Base-by-base conservation (phyloP, 2,113 vertebrate species). In the Phalacrocorax carbo region DNA sequence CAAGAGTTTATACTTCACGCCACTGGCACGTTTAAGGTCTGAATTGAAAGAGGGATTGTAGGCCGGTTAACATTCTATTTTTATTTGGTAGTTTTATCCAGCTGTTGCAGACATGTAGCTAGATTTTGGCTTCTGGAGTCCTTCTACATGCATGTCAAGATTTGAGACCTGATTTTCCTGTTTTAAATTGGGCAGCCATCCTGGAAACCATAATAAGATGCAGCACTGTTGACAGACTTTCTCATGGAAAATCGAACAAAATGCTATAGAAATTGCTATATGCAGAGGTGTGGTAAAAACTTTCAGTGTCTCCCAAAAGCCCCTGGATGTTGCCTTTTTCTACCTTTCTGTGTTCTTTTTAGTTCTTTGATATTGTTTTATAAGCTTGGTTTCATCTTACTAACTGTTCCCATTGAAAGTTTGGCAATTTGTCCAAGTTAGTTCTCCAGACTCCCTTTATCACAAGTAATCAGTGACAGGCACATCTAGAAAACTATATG, bases 201-300 rank as follows among this genome's bases (percentile, higher is more conserved):
- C 86, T 96, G 91, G 73, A 97, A 96, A 95, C 30, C 73, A 73
- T 92, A 91, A 96, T 89, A 92, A 94, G 86, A 93, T 73, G 78
- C 81, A 89, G 54, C 44, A 91, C 69, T 75, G 57, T 78, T 87
- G 83, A 95, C 83, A 95, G 73, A 73, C 20, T 70, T 90, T 94
- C 90, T 89, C 83, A 75, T 87, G 81, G 78, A 89, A 92, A 91
- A 57, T 69, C 4, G 7, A 95, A 89, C 30, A 95, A 94, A 89
- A 84, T 80, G 29, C 34, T 82, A 29, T 30, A 94, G 81, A 94
- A 93, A 70, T 49, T 93, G 15, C 34, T 82, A 30, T 80, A 58
- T n/a, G 36, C 32, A 89, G 44, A 92, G 29, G 72, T 32, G 26
- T 54, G 4, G 54, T 65, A 89, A 78, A 77, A 87, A 15, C 8